Base-by-base conservation (phyloP, 2,113 vertebrate genomes). In the Catagonus wagneri region DNA sequence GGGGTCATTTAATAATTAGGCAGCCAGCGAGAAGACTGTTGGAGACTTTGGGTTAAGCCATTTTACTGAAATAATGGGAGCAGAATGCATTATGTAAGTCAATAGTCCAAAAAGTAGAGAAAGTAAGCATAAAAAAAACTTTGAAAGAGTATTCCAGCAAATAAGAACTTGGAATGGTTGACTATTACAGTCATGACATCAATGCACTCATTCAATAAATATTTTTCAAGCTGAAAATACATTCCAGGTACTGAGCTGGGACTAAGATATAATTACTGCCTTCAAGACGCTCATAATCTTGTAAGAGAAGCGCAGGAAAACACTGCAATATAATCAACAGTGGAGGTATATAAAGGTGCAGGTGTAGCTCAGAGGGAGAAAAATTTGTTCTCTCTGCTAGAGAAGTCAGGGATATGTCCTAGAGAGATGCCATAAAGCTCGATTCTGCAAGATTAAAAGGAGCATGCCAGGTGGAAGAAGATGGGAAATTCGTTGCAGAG, bases 401-500 rank as follows among this genome's bases (percentile, higher is more conserved):
- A 50, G 83, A 87, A 93, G 34, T 22, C 7, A 20, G 11, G 66
- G 50, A 56, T 74, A 54, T 52, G 79, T 78, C 22, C 65, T 27
- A 34, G 22, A 14, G 72, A 74, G 4, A 2, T 58, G 32, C 32
- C 50, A 25, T 56, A 50, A 81, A 89, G 20, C 20, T 69, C 5
- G 3, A 29, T 56, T 83, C 95, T 95, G 29, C 89, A 81, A 92
- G 54, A 74, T 58, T 32, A 80, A 79, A 90, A 86, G 83, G 56
- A 75, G 10, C 60, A 65, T 72, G 7, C 36, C 36, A 66, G 44
- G 56, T 61, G 9, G 29, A 86, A 44, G 13, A n/a, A 54, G 32
- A 39, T 52, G 22, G 44, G 58, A 22, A 81, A 71, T 68, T 85
- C 60, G 71, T 76, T 76, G 17, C 27, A 25, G 58, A 58, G 12